These are phyloP conservation scores for Amblyornis subalaris DNA, from an alignment of 2,113 vertebrate species.

Conservation along the genomic window DNA sequence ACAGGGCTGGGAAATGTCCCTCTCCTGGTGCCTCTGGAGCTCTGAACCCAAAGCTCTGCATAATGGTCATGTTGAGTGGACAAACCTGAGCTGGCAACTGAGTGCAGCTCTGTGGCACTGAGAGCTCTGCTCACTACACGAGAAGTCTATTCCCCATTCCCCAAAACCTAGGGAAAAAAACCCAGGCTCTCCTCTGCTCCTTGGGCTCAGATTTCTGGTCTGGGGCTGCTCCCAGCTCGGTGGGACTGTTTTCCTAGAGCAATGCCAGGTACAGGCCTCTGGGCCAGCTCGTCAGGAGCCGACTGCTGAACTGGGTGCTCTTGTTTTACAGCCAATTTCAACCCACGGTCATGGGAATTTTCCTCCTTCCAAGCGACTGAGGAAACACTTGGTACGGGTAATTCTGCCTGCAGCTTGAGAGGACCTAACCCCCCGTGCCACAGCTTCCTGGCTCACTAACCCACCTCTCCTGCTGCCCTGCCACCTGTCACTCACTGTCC, in stretches of 20 bases:
- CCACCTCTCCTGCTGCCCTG: not conserved
- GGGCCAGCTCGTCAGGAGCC: constrained; percentile 21
- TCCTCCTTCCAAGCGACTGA: constrained; percentile 72
- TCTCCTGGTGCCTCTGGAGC: not conserved
- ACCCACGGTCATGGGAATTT: constrained; percentile 75
- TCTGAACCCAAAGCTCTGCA: not conserved
- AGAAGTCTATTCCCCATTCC: not conserved
- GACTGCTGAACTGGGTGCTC: constrained; percentile 36
- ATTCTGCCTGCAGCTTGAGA: constrained; percentile 72
- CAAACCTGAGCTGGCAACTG: not conserved
- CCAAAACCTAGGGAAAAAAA: not conserved
- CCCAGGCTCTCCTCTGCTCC: not conserved
- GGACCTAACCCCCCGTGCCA: constrained; percentile 48
- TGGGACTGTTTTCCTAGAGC: constrained; percentile 1
- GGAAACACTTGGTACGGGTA: constrained; percentile 67
- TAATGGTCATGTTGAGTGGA: not conserved
- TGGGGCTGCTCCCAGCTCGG: not conserved
- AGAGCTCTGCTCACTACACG: not conserved
- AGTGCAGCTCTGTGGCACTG: not conserved
- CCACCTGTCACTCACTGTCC: not conserved
- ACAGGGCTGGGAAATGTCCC: not conserved
- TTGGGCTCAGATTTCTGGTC: not conserved
- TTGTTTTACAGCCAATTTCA: constrained; percentile 73
- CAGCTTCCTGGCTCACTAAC: constrained; percentile 45
- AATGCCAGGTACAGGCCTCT: constrained; percentile 17